A percentile compares a stretch with the other conserved stretches of the same genome.
These are phyloP conservation scores for Thalassarche chlororhynchos DNA, from an alignment of 2,113 vertebrate genomes.

Conservation along the genomic window DNA sequence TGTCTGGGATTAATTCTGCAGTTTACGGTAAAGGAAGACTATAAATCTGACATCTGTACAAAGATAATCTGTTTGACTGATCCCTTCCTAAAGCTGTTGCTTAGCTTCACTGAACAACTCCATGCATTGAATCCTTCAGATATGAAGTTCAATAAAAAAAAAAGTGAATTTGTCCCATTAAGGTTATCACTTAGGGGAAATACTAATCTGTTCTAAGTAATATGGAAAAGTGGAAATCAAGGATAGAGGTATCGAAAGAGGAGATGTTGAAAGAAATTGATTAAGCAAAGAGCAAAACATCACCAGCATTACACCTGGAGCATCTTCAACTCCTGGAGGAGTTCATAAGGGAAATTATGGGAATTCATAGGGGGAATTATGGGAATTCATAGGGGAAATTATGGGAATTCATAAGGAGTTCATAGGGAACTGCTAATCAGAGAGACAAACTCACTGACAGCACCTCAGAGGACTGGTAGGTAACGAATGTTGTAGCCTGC, in stretches of 20 bases:
- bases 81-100: not conserved
- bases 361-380: not conserved
- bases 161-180: not conserved
- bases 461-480: not conserved
- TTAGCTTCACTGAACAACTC: not conserved
- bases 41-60: not conserved
- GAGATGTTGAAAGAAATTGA: not conserved
- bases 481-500: fast-evolving
- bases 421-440: not conserved
- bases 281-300: not conserved
- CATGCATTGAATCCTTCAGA: not conserved
- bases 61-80: not conserved
- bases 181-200: not conserved
- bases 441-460: not conserved
- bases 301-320: not conserved
- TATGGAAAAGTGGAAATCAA: not conserved
- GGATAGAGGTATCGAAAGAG: not conserved
- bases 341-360: not conserved
- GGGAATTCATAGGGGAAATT: not conserved
- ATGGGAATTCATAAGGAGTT: not conserved
- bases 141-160: not conserved
- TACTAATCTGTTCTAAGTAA: not conserved
- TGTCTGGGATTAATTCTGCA: not conserved
- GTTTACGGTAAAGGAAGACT: not conserved
- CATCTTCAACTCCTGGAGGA: not conserved